Percentiles rank a stretch among this genome's conserved stretches.
phyloP scores from a whole-genome alignment of 2,797 vertebrate genomes.

The Epinephelus coioides region DNA sequence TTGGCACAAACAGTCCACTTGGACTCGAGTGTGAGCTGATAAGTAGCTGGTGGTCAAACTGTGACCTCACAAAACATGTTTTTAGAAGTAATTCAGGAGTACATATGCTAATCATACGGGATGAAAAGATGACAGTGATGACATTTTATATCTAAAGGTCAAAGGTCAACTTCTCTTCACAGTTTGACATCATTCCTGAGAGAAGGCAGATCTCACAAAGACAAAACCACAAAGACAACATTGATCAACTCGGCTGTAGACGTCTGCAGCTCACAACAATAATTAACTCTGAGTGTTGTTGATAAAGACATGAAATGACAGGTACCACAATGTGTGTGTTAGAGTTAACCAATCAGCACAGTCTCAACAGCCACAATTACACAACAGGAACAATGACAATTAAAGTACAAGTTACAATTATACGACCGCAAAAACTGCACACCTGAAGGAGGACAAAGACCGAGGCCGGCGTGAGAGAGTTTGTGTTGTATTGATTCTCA shows the following conservation, averaged over 20 bases:
- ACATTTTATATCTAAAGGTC: too few relatives aligned
- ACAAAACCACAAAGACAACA: neutral
- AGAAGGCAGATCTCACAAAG: neutral
- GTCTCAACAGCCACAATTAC: constrained; percentile 41
- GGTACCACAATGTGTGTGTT: neutral
- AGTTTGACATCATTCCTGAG: neutral
- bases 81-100: too few relatives aligned
- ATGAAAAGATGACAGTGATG: too few relatives aligned
- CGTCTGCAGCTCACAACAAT: neutral
- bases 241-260: neutral
- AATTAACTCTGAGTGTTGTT: neutral
- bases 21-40: too few relatives aligned
- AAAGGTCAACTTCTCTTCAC: neutral
- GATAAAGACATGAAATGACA: constrained; percentile 5
- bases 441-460: neutral
- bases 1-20: too few relatives aligned
- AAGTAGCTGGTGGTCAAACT: too few relatives aligned
- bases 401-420: constrained; percentile 36
- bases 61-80: too few relatives aligned
- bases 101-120: too few relatives aligned
- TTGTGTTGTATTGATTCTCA: constrained; percentile 1
- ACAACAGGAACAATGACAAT: constrained; percentile 13
- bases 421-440: neutral
- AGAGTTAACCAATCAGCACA: neutral
- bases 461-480: neutral